phyloP scores from a whole-genome alignment of 2,797 vertebrate genomes.

The Triplophysa yarkandensis region DNA sequence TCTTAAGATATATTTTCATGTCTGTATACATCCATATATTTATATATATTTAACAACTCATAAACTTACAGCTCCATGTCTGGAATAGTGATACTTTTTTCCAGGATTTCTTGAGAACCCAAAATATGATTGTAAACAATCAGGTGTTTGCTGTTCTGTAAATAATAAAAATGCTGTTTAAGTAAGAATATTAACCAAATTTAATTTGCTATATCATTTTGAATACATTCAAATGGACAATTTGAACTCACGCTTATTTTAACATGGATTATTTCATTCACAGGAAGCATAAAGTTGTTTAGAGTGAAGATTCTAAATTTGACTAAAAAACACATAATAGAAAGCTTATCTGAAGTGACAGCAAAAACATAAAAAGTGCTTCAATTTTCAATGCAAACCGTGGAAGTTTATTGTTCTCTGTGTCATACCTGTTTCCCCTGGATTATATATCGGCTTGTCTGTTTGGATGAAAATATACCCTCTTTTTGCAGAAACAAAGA shows the following conservation, averaged over 20 bases:
- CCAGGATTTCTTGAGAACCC: slow-evolving; percentile 51
- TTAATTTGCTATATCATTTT: not conserved
- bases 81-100: slow-evolving; percentile 62
- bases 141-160: slow-evolving; percentile 70
- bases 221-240: not conserved
- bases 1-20: too few species aligned
- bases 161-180: slow-evolving; percentile 39
- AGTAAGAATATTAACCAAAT: not conserved
- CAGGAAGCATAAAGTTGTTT: slow-evolving; percentile 68
- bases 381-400: not conserved
- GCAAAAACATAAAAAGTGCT: not conserved
- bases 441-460: slow-evolving; percentile 74
- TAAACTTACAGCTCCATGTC: slow-evolving; percentile 67
- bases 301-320: slow-evolving; percentile 71
- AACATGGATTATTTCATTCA: slow-evolving; percentile 56
- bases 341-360: not conserved
- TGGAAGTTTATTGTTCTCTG: not conserved
- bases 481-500: slow-evolving; percentile 67
- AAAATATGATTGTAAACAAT: slow-evolving; percentile 58
- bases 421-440: slow-evolving; percentile 64
- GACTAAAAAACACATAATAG: slow-evolving; percentile 56
- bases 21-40: too few species aligned
- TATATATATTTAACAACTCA: not conserved
- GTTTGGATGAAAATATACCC: slow-evolving; percentile 77
- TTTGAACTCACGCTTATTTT: slow-evolving; percentile 66